Base-by-base conservation (phyloP, 2,797 vertebrate genomes). In the Cuculus canorus region DNA sequence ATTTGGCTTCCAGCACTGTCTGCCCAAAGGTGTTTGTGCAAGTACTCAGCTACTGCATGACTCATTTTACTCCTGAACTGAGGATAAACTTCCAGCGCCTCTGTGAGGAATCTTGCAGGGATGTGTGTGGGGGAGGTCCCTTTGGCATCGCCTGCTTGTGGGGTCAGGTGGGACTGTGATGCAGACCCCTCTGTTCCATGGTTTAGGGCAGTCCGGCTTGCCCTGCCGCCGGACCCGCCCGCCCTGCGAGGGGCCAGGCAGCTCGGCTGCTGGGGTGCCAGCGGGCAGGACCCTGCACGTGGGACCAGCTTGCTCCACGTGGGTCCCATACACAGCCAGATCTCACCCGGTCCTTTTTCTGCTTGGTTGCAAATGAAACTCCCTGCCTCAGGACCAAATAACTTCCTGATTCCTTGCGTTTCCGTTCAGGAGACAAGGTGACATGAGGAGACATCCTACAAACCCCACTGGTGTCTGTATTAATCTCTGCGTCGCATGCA, bases 261-360 rank as follows among this genome's bases (percentile, higher is more conserved):
- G 59, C 4, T 5, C 18, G 52, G 72, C 66, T 57, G 45, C 65
- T 12, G 3, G 5, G 1, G 7, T 56, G 52, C 60, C 73, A 23
- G 65, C 14, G 2, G 4, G 5, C 1, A 0, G 3, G n/a, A 86
- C 39, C 53, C 56, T 13, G 35, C 6, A 22, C 4, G 1, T 43
- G 65, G 54, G 78, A 32, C 47, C 54, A 72, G 68, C 43, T 43
- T n/a, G 48, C 57, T 70, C 75, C 7, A n/a, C 32, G 37, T 19
- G 81, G 13, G 0, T 13, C 35, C 64, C 7, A 33, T 23, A 25
- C 66, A 27, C 69, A 37, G 41, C 71, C 78, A 11, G 2, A 12
- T 64, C 33, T n/a, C 57, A 2, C 25, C 27, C 48, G 11, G 41
- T 35, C 45, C 81, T 83, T 35, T 11, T 66, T 43, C 43, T 53